Evolutionary conservation across 2,888 invertebrate genomes (phyloP), one percentile per base, ranked within the genome.

Genomic region (Sinelater perroti): DNA sequence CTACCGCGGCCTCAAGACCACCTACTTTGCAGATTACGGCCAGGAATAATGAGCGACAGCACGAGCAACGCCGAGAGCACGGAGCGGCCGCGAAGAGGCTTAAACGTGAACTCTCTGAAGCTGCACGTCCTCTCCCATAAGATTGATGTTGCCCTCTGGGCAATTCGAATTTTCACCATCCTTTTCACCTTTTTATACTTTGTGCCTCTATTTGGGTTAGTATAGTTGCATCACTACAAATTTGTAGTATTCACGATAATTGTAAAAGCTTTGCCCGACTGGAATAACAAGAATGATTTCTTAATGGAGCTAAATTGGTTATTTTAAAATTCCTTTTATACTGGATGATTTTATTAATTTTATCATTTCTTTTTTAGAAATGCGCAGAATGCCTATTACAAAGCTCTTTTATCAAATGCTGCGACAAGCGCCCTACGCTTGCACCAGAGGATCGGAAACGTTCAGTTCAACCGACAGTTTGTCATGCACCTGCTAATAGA

Each of bases 351-450:
- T 33, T 46, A 20, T 18, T 35, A n/a, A 18, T 46, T 5, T 38
- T 36, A 4, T 44, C 26, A 36, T 56, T 31, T 56, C 50, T 52
- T 38, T 54, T 82, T 70, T 69, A 90, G 90, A 66, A 87, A 85
- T 75, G 84, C 89, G 20, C 85, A 86, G 71, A 93, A 90, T 73
- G 87, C 90, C 38, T 97, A 95, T 79, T 91, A 92, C 80, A 94
- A 96, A 81, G 94, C 94, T 10, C 81, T 99, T 63, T 83, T 97
- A 65, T 91, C 92, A 47, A 95, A 93, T 82, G 97, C 96, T 8
- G 97, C 97, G 3, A 94, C 94, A 2, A 97, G 95, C 69, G 97
- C 97, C 1, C 83, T 99, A 46, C 85, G 99, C 55, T 83, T 99
- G 66, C 97, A 98, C 80, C 97, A 99, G 78, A 85, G 98, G 60